These are phyloP conservation scores for Agelas oroides DNA, from an alignment of 37 sponge, comb jelly and placozoan genomes.

Conservation along the genomic window DNA sequence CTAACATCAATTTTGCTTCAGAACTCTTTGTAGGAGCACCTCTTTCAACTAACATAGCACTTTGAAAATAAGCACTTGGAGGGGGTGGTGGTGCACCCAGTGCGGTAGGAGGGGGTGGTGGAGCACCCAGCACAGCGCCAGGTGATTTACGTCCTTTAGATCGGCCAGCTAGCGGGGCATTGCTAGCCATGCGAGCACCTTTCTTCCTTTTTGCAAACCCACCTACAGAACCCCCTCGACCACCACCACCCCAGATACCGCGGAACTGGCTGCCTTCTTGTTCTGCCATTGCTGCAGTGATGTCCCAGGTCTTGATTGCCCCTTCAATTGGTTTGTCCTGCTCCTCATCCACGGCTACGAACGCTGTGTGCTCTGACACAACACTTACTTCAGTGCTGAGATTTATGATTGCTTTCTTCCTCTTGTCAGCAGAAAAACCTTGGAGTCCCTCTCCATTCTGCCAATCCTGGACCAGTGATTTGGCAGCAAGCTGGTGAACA, in stretches of 20 bases:
- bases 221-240: not conserved
- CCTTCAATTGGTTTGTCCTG: slow-evolving; percentile 65
- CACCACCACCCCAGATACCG: not conserved
- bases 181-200: not conserved
- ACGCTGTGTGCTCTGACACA: slow-evolving; percentile 74
- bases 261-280: not conserved
- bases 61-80: not conserved
- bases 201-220: not conserved
- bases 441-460: slow-evolving; percentile 7
- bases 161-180: too few relatives aligned
- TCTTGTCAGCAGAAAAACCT: not conserved
- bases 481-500: slow-evolving; percentile 85
- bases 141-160: too few relatives aligned
- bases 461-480: slow-evolving; percentile 68
- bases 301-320: slow-evolving; percentile 62
- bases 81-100: not conserved
- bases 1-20: too few relatives aligned
- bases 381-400: slow-evolving; percentile 76
- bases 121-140: too few relatives aligned
- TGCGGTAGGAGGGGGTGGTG: too few relatives aligned
- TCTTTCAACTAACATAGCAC: not conserved
- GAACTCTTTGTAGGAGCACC: too few relatives aligned
- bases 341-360: slow-evolving; percentile 76
- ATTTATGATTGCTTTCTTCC: slow-evolving; percentile 47
- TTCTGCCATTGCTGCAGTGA: slow-evolving; percentile 24